Evolutionary conservation across 92 coral and sea anemone species (phyloP).

Genomic region (Zoanthus sociatus): DNA sequence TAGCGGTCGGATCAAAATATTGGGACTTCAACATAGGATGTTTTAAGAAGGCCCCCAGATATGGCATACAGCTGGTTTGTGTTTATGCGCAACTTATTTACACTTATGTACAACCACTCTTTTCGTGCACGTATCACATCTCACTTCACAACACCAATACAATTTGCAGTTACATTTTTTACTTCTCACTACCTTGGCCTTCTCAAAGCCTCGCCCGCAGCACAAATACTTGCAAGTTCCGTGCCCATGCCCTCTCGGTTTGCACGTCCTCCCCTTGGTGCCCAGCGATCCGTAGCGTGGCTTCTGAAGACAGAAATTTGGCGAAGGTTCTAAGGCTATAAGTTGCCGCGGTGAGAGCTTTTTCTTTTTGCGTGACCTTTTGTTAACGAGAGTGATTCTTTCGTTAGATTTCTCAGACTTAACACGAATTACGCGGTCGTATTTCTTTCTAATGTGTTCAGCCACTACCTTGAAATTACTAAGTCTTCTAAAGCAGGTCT

Average conservation of each 20-base stretch:
- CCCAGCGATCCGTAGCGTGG: constrained; percentile 68
- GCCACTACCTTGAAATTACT: constrained; percentile 73
- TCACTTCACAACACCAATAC: constrained; percentile 80
- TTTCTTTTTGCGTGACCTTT: background rate
- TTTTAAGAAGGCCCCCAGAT: too few relatives aligned
- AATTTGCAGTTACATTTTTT: constrained; percentile 71
- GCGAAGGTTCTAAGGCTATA: constrained; percentile 62
- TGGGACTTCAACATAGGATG: too few relatives aligned
- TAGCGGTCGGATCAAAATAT: too few relatives aligned
- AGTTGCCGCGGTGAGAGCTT: constrained; percentile 61
- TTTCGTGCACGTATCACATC: constrained; percentile 63
- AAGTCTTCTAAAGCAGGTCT: constrained; percentile 85
- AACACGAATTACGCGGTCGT: constrained; percentile 66
- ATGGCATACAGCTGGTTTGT: background rate
- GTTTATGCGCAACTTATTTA: constrained; percentile 2
- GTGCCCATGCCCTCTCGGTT: constrained; percentile 63
- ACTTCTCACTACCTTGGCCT: constrained; percentile 29
- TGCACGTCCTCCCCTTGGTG: constrained; percentile 74
- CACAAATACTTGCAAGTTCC: constrained; percentile 88
- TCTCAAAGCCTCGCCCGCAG: constrained; percentile 80
- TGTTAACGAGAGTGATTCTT: constrained; percentile 14
- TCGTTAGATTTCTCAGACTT: background rate
- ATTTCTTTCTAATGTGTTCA: constrained; percentile 57
- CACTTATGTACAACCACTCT: constrained; percentile 63
- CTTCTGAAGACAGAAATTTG: constrained; percentile 70